Evolutionary conservation across 2,113 vertebrate genomes (phyloP), one percentile per base, ranked within the genome.

Genomic region (Myrmophylax atrothorax): DNA sequence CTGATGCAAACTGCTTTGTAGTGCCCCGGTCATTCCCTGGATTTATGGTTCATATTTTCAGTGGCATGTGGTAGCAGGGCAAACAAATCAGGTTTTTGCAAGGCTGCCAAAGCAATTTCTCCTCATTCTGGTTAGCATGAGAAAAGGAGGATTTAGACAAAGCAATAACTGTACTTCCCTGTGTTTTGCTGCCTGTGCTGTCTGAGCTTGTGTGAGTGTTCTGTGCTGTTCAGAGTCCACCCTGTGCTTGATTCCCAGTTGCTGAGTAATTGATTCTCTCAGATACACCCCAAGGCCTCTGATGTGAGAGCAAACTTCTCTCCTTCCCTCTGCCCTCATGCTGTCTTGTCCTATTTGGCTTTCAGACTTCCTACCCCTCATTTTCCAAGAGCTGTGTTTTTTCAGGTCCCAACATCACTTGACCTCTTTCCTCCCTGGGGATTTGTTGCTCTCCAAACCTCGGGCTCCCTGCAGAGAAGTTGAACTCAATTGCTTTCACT

Each of bases 71-170:
- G 69, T 80, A 81, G 83, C 90, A 92, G 68, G 63, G 79, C 90
- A 94, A 88, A 94, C 90, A 92, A 90, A 92, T 94, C 86, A 88
- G 86, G 42, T 28, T 90, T 73, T 38, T 93, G 92, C 91, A 69
- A 63, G 88, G 89, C 58, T 95, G 92, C 94, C 92, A 94, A 59
- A 42, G 92, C 92, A 42, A 84, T 97, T 92, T 74, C 79, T 97
- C 56, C 83, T 89, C 49, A 2, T 92, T 81, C 73, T 35, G 19
- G 76, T 84, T 89, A 92, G 76, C 50, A 11, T 4, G 72, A 86
- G 80, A 44, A 93, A 67, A 84, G 89, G 81, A 94, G 75, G 66
- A 42, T 86, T 94, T n/a, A 74, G 76, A 50, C 12, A 9, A 31
- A 93, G 86, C 72, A 47, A 17, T 50, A 63, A 7, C 60, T 62